Evolutionary conservation across 2,113 vertebrate genomes (phyloP).

Genomic region (Tyto alba): DNA sequence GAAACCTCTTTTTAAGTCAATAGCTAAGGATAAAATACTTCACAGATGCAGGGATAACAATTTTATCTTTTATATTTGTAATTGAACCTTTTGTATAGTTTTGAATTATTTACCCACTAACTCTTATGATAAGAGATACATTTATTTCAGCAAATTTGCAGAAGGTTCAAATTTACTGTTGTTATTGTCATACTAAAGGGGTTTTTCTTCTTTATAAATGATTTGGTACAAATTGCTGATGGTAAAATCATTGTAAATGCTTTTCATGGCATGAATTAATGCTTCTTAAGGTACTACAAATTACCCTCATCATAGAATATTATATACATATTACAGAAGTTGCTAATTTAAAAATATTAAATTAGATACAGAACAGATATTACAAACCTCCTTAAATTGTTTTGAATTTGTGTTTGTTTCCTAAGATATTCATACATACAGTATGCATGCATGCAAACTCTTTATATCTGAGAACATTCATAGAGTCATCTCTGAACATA

Average conservation of each 20-base stretch:
- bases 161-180: conserved; percentile 13
- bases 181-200: not conserved
- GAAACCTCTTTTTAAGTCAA: not conserved
- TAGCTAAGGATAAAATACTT: not conserved
- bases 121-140: not conserved
- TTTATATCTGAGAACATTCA: not conserved
- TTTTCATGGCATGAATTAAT: conserved; percentile 6
- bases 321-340: not conserved
- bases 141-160: conserved; percentile 38
- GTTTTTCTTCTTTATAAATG: not conserved
- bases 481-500: not conserved
- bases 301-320: conserved; percentile 35
- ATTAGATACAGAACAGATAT: not conserved
- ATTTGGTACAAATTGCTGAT: not conserved
- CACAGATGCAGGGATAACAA: not conserved
- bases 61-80: not conserved
- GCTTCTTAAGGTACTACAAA: not conserved
- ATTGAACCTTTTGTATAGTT: not conserved
- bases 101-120: conserved; percentile 39
- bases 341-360: conserved; percentile 41
- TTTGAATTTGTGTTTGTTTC: not conserved
- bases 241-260: conserved; percentile 24
- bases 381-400: not conserved
- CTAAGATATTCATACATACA: not conserved
- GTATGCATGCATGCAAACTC: not conserved